Evolutionary conservation across 1,140 invertebrate genomes (phyloP), one percentile per base, ranked within the genome.

Genomic region (Nephila pilipes): DNA sequence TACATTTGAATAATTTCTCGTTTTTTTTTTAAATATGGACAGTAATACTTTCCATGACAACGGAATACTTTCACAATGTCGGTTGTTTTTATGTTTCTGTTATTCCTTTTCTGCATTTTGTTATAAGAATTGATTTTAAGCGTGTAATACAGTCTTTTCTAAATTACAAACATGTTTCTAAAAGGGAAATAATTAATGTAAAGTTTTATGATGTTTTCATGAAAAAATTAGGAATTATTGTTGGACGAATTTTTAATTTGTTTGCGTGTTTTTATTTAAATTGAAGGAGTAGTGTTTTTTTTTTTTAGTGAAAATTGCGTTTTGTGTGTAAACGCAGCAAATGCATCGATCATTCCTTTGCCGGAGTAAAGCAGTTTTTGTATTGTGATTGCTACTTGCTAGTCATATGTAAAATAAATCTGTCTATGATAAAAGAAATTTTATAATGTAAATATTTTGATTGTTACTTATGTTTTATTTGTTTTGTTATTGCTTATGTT

Each of bases 401-500:
- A 83, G 81, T 83, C 81, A 83, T 83, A 29, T 83, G 54, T 83
- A 46, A 83, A 57, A 57, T 32, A 46, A 83, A 55, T 25, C 36
- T 65, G 46, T 81, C 55, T 83, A 46, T 83, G n/a, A 57, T 83
- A 5, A 12, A 5, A 83, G 1, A 57, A 54, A 25, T 83, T 83
- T 83, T 83, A 54, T 83, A 25, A 83, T 83, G 81, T 83, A 83
- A n/a, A 83, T 83, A 83, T 55, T 25, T 25, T 54, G 29, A 57
- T 83, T 83, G 46, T 55, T 83, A 29, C 18, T 83, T 83, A n/a
- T 83, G 25, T 83, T 57, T 54, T 83, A 46, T 83, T 54, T 83
- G 63, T 25, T 25, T 83, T 83, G 81, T 55, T 32, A 83, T 57
- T 83, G 16, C n/a, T 12, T 29, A 57, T 16, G 81, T 83, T 55